phyloP scores from a whole-genome alignment of 2,113 vertebrate genomes.

The Istiophorus platypterus region DNA sequence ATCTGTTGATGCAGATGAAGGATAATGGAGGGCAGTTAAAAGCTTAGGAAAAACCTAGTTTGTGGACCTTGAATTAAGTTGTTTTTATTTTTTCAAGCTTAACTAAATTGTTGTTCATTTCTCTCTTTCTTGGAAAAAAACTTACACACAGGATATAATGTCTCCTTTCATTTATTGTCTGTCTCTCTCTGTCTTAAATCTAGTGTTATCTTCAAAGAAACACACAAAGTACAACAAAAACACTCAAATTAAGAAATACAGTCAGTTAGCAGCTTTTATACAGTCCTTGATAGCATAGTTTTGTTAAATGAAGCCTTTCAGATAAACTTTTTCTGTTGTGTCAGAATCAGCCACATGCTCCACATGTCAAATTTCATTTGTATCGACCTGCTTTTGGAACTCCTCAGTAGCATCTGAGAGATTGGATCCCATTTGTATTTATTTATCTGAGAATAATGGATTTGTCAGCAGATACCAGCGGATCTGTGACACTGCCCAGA shows the following conservation, averaged over 20 bases:
- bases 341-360: slow-evolving; percentile 17
- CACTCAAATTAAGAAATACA: slow-evolving; percentile 18
- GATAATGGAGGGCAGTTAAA: neutral
- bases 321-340: slow-evolving; percentile 23
- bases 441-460: slow-evolving; percentile 62
- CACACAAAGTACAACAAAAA: neutral
- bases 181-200: slow-evolving; percentile 21
- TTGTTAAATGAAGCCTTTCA: slow-evolving; percentile 36
- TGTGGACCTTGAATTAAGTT: neutral
- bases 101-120: neutral
- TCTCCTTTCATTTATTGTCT: slow-evolving; percentile 17
- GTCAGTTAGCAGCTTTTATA: slow-evolving; percentile 13
- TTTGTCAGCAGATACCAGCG: slow-evolving; percentile 45
- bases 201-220: neutral
- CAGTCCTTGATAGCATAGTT: neutral
- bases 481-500: slow-evolving; percentile 45
- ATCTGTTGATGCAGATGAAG: neutral
- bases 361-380: slow-evolving; percentile 51
- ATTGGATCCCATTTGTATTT: slow-evolving; percentile 57
- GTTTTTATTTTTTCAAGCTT: neutral
- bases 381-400: slow-evolving; percentile 58
- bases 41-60: neutral
- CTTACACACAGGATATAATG: slow-evolving; percentile 1
- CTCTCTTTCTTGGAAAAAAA: neutral
- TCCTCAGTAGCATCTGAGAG: slow-evolving; percentile 21